Conservation (phyloP, 2,888 invertebrate genomes). For the Amphipyra tragopoginis region DNA sequence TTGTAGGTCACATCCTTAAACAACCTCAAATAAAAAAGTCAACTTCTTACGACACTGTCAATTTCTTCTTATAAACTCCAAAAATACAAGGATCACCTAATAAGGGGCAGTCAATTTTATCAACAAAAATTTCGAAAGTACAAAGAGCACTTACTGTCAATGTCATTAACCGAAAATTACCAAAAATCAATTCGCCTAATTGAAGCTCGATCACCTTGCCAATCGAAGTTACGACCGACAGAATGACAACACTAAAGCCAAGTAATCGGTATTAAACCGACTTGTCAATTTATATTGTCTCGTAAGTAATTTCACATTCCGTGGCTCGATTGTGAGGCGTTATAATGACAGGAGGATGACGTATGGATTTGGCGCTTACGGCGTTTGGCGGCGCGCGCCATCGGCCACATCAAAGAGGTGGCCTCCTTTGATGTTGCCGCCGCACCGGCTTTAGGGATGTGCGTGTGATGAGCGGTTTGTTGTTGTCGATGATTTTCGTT, state of each 20-base stretch:
- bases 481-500: slow-evolving; percentile 62
- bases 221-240: slow-evolving; percentile 46
- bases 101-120: too few relatives aligned
- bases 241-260: slow-evolving; percentile 50
- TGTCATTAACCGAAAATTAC: slow-evolving; percentile 16
- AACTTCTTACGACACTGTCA: too few relatives aligned
- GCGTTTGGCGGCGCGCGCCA: slow-evolving; percentile 89
- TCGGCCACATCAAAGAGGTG: slow-evolving; percentile 90
- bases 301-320: slow-evolving; percentile 89
- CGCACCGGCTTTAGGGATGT: slow-evolving; percentile 80
- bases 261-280: slow-evolving; percentile 83
- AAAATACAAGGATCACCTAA: too few relatives aligned
- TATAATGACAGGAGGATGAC: slow-evolving; percentile 90
- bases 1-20: too few relatives aligned
- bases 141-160: too few relatives aligned
- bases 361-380: slow-evolving; percentile 90
- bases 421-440: slow-evolving; percentile 89
- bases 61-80: too few relatives aligned
- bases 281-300: slow-evolving; percentile 90
- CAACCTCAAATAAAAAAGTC: too few relatives aligned
- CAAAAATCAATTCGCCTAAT: slow-evolving; percentile 53
- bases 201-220: slow-evolving; percentile 49
- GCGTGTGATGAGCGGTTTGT: slow-evolving; percentile 59
- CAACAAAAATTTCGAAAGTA: too few relatives aligned
- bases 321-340: slow-evolving; percentile 87